Percentiles rank a stretch among this genome's conserved stretches.
Conservation (phyloP, 2,888 invertebrate genomes). For the Phania funesta region DNA sequence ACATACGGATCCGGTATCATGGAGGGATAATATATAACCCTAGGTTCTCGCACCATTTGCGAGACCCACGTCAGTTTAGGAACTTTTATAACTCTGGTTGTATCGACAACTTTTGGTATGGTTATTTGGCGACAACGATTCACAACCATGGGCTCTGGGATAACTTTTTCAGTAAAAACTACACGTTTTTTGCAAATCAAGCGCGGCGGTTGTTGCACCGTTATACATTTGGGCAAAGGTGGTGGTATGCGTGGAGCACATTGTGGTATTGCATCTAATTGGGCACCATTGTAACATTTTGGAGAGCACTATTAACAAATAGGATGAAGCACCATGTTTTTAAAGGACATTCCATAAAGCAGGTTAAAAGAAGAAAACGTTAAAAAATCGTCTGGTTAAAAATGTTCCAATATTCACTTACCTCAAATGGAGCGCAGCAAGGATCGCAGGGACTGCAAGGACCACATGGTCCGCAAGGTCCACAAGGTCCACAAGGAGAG, state of each 20-base stretch:
- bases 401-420: conserved; percentile 68
- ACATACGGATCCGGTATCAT: conserved; percentile 78
- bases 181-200: conserved; percentile 77
- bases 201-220: conserved; percentile 77
- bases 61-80: conserved; percentile 77
- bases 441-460: conserved; percentile 76
- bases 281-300: conserved; percentile 76
- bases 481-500: conserved; percentile 73
- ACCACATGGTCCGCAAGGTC: conserved; percentile 74
- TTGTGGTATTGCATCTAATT: conserved; percentile 76
- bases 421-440: conserved; percentile 78
- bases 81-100: conserved; percentile 76
- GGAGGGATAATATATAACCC: conserved; percentile 76
- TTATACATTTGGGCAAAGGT: conserved; percentile 76
- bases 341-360: not conserved
- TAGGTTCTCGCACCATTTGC: conserved; percentile 77
- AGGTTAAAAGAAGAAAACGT: not conserved
- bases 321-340: not conserved
- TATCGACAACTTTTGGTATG: conserved; percentile 77
- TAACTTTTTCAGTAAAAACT: conserved; percentile 76
- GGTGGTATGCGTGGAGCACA: conserved; percentile 76
- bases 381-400: not conserved
- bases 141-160: conserved; percentile 76
- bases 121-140: conserved; percentile 77
- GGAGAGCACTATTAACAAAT: conserved; percentile 72